phyloP scores from a whole-genome alignment of 2,888 invertebrate genomes.

The Petrolisthes manimaculis region DNA sequence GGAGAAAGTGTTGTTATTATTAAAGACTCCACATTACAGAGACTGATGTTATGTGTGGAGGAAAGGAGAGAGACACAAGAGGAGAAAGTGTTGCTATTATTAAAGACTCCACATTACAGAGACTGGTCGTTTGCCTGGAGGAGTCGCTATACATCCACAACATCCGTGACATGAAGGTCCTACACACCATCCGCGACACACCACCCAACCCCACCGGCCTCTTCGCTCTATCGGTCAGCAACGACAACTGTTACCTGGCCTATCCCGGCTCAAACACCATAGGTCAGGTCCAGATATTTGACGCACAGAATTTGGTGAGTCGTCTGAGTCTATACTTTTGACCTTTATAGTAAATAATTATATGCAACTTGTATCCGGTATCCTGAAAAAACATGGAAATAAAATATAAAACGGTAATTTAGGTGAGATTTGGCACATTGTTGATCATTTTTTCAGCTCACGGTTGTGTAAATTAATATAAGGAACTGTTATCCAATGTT shows the following conservation, averaged over 20 bases:
- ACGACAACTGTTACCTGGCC: slow-evolving; percentile 92
- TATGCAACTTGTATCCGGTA: neutral
- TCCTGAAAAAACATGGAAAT: neutral
- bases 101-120: slow-evolving; percentile 68
- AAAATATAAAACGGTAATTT: neutral
- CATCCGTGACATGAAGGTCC: slow-evolving; percentile 73
- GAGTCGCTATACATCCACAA: slow-evolving; percentile 75
- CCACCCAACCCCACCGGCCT: slow-evolving; percentile 94
- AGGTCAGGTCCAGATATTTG: slow-evolving; percentile 96
- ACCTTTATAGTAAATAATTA: neutral
- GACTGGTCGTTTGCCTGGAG: slow-evolving; percentile 75
- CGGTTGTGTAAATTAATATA: neutral
- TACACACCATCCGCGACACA: slow-evolving; percentile 85
- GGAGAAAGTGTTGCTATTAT: neutral
- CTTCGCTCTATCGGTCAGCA: slow-evolving; percentile 89
- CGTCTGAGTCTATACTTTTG: neutral
- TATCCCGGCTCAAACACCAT: slow-evolving; percentile 95
- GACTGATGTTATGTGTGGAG: too few species aligned
- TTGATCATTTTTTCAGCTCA: neutral
- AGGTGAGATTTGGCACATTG: neutral
- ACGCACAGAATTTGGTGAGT: slow-evolving; percentile 87
- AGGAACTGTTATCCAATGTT: neutral
- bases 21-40: slow-evolving; percentile 68
- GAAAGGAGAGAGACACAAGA: neutral
- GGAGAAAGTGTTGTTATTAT: neutral